Conservation (phyloP, 1,140 invertebrate species). For the Pissodes strobi region DNA sequence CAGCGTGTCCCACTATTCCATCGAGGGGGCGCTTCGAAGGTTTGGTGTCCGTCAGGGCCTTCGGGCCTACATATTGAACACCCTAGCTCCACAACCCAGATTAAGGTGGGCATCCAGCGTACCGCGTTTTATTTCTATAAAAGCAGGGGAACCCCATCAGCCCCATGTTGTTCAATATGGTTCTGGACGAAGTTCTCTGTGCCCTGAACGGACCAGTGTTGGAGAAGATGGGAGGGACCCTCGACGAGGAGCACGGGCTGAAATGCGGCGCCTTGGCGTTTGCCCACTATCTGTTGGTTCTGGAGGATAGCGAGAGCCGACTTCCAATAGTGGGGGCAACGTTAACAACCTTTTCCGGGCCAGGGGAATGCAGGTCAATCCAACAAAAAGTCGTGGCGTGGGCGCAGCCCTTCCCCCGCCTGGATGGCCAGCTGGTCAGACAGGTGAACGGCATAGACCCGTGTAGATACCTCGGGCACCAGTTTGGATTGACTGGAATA, state of each 20-base stretch:
- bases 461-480: conserved; percentile 37
- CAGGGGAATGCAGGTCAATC: conserved; percentile 8
- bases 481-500: conserved; percentile 29
- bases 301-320: conserved; percentile 7
- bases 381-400: too few species aligned
- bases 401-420: too few species aligned
- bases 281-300: conserved; percentile 25
- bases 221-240: background rate
- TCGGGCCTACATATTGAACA: background rate
- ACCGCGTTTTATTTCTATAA: background rate
- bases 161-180: conserved; percentile 49
- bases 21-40: background rate
- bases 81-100: background rate
- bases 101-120: background rate
- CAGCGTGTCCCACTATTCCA: background rate
- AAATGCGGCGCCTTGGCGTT: conserved; percentile 18
- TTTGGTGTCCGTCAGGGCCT: background rate
- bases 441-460: too few species aligned
- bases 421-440: background rate
- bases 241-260: background rate
- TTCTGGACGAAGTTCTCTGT: conserved; percentile 46
- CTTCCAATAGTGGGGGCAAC: background rate
- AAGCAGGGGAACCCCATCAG: background rate
- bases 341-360: background rate
- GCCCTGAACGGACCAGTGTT: conserved; percentile 5